Base-by-base conservation (phyloP, 2,113 vertebrate species). In the Pteruthius melanotis region DNA sequence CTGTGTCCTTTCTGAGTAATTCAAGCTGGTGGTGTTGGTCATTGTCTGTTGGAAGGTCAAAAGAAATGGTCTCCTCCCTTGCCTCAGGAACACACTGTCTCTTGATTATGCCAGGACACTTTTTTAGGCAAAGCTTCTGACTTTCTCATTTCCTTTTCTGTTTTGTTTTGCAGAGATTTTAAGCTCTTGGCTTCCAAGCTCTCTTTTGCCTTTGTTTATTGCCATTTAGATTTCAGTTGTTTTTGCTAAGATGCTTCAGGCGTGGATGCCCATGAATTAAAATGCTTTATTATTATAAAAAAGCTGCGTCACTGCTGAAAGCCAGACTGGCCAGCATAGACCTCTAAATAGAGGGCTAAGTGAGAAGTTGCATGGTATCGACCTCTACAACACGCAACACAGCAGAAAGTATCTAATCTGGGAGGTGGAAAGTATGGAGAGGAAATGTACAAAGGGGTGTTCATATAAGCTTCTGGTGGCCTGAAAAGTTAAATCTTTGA, bases 191-290 rank as follows among this genome's bases (percentile, higher is more conserved):
- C 57, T 86, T 65, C 45, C 19, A 66, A 75, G 40, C 6, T 89
- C 37, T 90, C 76, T 90, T 95, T 92, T 89, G 83, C 92, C 85
- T 95, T 86, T 80, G 64, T 83, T 95, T 94, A 68, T 93, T 83
- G 68, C 77, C 28, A 78, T 89, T 90, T 72, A 68, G 33, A 26
- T 83, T 91, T 87, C 23, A 87, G 87, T 40, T 86, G 44, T 19
- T 95, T 92, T 93, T 83, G 82, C 93, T 92, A 71, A 93, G 72
- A 74, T 0, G 28, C 52, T 82, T 87, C 78, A 95, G 79, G 72
- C 53, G 0, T 49, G 31, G 75, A 75, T 90, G 90, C 39, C 85
- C 80, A 78, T 81, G 84, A 94, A 92, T 87, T 75, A 90, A 74
- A 91, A 84, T 53, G 30, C 23, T 68, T 92, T 94, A 78, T 86